phyloP scores from a whole-genome alignment of 1,140 invertebrate genomes.

The Piezodorus guildinii region DNA sequence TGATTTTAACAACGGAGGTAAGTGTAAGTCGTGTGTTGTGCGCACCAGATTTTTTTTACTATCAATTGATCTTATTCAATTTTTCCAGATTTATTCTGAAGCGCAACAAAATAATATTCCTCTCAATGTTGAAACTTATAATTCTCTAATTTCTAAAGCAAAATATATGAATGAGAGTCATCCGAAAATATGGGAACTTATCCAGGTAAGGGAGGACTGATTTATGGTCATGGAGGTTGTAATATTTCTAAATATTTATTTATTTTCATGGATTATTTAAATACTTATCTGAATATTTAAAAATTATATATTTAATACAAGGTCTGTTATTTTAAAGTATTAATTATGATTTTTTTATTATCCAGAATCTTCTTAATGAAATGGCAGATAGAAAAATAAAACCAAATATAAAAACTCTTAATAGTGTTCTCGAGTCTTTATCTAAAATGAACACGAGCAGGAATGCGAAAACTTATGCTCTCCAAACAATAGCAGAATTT shows the following conservation, averaged over 20 bases:
- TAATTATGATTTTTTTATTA: constrained; percentile 17
- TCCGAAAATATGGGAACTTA: constrained; percentile 47
- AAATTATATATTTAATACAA: too few relatives aligned
- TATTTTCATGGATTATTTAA: too few relatives aligned
- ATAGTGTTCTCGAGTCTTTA: constrained; percentile 49
- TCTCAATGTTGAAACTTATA: constrained; percentile 55
- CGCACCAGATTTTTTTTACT: too few relatives aligned
- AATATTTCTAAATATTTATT: neutral
- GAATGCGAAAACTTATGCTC: constrained; percentile 34
- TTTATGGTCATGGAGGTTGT: neutral
- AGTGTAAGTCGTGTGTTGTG: too few relatives aligned
- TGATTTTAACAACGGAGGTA: too few relatives aligned
- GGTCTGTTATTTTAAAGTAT: constrained; percentile 8
- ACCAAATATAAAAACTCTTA: constrained; percentile 65
- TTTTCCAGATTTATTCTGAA: constrained; percentile 47
- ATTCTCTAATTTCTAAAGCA: constrained; percentile 49
- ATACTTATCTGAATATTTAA: too few relatives aligned
- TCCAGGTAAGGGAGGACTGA: constrained; percentile 33
- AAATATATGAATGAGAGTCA: constrained; percentile 47
- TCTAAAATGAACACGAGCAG: constrained; percentile 37
- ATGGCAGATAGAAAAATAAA: constrained; percentile 45
- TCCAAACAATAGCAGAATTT: constrained; percentile 53
- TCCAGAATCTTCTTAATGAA: constrained; percentile 40
- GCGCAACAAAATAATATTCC: constrained; percentile 48
- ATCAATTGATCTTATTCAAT: neutral